These are phyloP conservation scores for Acleris laterana DNA, from an alignment of 2,888 invertebrate species.

Conservation along the genomic window DNA sequence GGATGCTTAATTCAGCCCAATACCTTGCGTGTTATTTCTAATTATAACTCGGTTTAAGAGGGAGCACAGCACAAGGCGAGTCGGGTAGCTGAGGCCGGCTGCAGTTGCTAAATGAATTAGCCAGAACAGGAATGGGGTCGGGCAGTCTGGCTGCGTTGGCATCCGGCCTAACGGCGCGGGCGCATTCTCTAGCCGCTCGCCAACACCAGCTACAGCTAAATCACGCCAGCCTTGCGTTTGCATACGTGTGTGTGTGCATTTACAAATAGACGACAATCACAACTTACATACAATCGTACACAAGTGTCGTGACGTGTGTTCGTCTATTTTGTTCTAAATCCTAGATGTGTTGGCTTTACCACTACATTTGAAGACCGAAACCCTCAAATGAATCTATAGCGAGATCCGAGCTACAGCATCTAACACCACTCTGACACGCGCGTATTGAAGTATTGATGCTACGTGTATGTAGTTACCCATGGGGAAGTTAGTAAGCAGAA, in stretches of 20 bases:
- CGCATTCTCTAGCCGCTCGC: conserved; percentile 67
- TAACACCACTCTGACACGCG: conserved; percentile 21
- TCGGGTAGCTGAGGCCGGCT: conserved; percentile 51
- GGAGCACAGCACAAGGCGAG: conserved; percentile 42
- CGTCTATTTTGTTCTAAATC: too few species aligned
- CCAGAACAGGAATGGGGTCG: conserved; percentile 81
- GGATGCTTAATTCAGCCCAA: conserved; percentile 30
- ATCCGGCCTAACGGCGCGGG: conserved; percentile 80
- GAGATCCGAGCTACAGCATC: conserved; percentile 15
- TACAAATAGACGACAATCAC: too few species aligned
- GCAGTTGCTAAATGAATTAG: conserved; percentile 79
- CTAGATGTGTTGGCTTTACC: too few species aligned
- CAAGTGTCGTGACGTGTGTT: too few species aligned
- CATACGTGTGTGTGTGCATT: too few species aligned
- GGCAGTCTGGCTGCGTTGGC: conserved; percentile 82
- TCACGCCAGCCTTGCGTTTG: neutral
- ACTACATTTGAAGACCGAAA: too few species aligned
- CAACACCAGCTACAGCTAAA: conserved; percentile 10
- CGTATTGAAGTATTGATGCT: neutral
- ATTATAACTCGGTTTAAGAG: conserved; percentile 34
- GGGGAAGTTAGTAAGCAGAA: neutral
- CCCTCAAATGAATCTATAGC: conserved; percentile 6
- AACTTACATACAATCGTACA: too few species aligned
- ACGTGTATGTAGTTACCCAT: neutral
- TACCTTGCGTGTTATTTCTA: conserved; percentile 31